phyloP scores from a whole-genome alignment of 2,888 invertebrate genomes.

The Tethea ocularis region DNA sequence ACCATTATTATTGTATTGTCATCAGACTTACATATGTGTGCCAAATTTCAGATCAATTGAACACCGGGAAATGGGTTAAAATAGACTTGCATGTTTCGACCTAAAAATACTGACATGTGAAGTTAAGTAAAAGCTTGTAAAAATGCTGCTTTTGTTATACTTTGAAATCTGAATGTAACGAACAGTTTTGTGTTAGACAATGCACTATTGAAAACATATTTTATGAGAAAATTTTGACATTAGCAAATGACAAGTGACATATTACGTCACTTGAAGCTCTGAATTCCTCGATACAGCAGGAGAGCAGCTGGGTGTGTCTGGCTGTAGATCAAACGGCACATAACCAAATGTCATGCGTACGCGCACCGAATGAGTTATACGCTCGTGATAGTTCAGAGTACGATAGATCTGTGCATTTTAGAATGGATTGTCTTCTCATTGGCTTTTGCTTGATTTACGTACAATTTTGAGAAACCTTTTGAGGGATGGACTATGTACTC shows the following conservation, averaged over 20 bases:
- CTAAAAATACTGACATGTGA: too few relatives aligned
- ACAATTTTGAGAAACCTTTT: background rate
- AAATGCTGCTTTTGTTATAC: too few relatives aligned
- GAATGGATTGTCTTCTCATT: slow-evolving; percentile 2
- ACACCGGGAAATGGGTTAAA: too few relatives aligned
- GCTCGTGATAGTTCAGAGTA: slow-evolving; percentile 47
- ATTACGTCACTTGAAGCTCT: background rate
- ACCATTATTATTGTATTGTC: too few relatives aligned
- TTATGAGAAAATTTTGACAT: too few relatives aligned
- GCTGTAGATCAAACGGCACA: slow-evolving; percentile 29
- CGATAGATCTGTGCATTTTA: slow-evolving; percentile 19
- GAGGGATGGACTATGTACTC: background rate
- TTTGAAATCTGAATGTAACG: too few relatives aligned
- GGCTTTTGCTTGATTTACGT: background rate
- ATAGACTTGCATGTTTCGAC: too few relatives aligned
- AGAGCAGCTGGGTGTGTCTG: slow-evolving; percentile 21
- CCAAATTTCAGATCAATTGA: too few relatives aligned
- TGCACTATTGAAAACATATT: too few relatives aligned
- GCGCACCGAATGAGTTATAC: slow-evolving; percentile 44
- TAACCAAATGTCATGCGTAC: slow-evolving; percentile 48
- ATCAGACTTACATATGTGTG: too few relatives aligned
- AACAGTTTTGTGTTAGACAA: too few relatives aligned
- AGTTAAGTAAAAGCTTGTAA: too few relatives aligned
- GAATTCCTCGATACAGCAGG: slow-evolving; percentile 21
- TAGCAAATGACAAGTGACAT: background rate